Evolutionary conservation across 2,113 vertebrate genomes (phyloP).

Genomic region (Pluvialis apricaria): DNA sequence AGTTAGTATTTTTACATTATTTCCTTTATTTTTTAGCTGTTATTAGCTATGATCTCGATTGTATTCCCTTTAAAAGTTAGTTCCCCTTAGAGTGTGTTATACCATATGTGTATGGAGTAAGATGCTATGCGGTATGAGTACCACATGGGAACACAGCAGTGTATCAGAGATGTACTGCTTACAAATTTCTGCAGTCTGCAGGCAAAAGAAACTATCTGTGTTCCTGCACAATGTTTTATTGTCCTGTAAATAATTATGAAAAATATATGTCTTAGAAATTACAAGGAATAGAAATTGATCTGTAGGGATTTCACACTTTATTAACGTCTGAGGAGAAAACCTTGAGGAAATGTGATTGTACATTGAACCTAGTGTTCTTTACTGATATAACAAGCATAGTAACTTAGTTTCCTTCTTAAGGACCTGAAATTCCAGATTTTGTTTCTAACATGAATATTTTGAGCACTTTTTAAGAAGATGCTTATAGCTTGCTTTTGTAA

Average conservation of each 20-base stretch:
- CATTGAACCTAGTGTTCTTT: background rate
- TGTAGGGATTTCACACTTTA: background rate
- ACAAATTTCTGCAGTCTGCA: background rate
- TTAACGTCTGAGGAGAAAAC: background rate
- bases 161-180: background rate
- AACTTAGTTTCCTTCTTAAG: background rate
- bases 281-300: background rate
- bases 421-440: background rate
- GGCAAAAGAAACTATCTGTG: background rate
- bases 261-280: background rate
- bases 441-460: background rate
- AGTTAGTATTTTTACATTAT: background rate
- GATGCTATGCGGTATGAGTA: background rate
- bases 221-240: background rate
- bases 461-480: background rate
- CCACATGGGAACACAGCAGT: background rate
- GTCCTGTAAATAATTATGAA: background rate
- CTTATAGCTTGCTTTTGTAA: background rate
- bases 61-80: background rate
- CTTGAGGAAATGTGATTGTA: background rate
- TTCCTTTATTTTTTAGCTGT: background rate
- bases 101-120: background rate
- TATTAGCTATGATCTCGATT: background rate
- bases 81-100: background rate
- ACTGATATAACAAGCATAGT: background rate